phyloP scores from a whole-genome alignment of 30 jellyfish, hydroid and myxozoan species.

The Chrysaora quinquecirrha region DNA sequence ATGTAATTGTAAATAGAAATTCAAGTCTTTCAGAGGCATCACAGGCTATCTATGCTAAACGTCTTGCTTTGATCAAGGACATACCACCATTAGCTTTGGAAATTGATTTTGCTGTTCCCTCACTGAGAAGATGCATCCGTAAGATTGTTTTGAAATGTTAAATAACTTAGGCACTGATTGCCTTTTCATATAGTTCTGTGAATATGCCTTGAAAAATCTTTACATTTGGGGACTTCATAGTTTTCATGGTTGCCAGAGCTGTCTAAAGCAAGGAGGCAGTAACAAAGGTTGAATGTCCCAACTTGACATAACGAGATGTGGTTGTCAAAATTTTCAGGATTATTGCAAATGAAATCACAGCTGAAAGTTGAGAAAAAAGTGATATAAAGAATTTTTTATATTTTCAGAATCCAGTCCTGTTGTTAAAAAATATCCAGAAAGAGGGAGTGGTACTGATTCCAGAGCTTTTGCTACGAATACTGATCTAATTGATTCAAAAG shows the following conservation, averaged over 20 bases:
- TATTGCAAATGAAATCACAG: no score
- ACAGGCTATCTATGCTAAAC: not conserved
- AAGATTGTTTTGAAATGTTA: not conserved
- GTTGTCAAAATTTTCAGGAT: no score
- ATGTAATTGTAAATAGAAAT: not conserved
- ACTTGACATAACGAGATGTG: no score
- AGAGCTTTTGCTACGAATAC: not conserved
- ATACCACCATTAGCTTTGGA: not conserved
- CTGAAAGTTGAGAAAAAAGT: no score
- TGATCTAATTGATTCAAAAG: not conserved
- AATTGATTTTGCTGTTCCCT: not conserved
- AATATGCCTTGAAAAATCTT: no score
- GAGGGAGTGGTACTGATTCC: not conserved
- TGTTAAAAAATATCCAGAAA: not conserved
- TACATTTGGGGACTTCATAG: no score
- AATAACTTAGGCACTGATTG: no score
- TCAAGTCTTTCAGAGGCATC: not conserved
- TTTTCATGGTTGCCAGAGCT: no score
- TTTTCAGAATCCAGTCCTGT: not conserved
- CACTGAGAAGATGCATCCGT: not conserved
- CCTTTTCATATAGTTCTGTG: no score
- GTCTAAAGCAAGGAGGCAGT: no score
- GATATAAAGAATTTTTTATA: no score
- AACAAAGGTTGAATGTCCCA: no score
- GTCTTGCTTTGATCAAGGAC: not conserved